Percentiles rank a stretch among this genome's conserved stretches.
These are phyloP conservation scores for Myopa tessellatipennis DNA, from an alignment of 2,888 invertebrate species.

Conservation along the genomic window DNA sequence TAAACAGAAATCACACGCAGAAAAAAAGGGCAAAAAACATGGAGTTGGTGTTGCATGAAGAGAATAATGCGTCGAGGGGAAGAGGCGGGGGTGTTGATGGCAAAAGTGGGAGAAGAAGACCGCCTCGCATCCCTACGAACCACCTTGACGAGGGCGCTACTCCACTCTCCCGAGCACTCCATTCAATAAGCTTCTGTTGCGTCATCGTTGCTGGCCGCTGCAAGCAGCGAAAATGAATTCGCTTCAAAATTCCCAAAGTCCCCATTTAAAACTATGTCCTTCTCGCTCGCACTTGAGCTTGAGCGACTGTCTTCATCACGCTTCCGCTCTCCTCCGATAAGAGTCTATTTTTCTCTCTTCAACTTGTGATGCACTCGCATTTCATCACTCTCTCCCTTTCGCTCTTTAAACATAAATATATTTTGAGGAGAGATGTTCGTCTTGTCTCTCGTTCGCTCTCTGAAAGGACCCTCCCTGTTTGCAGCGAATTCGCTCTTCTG, in stretches of 20 bases:
- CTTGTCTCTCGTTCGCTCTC: background rate
- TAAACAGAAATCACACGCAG: conserved; percentile 29
- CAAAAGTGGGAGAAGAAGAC: background rate
- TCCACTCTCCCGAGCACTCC: background rate
- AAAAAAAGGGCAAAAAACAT: background rate
- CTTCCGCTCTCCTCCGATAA: background rate
- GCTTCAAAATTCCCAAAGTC: background rate
- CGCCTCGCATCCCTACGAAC: too few relatives aligned
- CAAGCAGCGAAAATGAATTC: conserved; percentile 16
- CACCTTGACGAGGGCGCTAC: background rate
- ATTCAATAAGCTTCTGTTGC: background rate
- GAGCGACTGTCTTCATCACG: background rate
- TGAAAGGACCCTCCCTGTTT: background rate
- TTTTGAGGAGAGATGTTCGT: too few relatives aligned
- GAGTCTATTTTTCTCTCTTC: background rate
- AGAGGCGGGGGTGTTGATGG: background rate
- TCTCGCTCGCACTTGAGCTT: background rate
- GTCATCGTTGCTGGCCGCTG: background rate
- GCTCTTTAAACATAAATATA: background rate
- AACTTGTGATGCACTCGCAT: background rate
- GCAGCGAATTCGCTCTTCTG: conserved; percentile 23
- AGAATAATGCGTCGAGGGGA: too few relatives aligned
- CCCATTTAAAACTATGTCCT: background rate
- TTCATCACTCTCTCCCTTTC: background rate
- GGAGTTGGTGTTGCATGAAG: background rate